Conservation (phyloP, 1,140 invertebrate genomes). For the Stegodyphus dumicola region DNA sequence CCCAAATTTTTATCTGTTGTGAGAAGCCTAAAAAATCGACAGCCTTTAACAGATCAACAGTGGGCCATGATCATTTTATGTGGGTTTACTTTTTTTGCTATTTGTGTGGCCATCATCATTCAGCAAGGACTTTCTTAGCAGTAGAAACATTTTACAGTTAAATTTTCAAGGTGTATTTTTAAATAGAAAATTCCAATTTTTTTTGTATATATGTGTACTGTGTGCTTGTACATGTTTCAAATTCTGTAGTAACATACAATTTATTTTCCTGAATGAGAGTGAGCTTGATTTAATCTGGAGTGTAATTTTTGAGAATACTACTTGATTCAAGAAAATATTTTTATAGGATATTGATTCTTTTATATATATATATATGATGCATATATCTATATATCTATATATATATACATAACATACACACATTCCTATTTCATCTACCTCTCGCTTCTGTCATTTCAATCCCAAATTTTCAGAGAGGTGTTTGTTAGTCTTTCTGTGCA, state of each 20-base stretch:
- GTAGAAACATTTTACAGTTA: neutral
- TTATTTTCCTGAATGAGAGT: slow-evolving; percentile 53
- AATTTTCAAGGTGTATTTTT: slow-evolving; percentile 28
- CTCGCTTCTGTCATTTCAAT: slow-evolving; percentile 20
- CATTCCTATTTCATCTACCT: slow-evolving; percentile 61
- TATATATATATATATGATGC: slow-evolving; percentile 41
- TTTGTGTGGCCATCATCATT: slow-evolving; percentile 74
- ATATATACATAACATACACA: slow-evolving; percentile 47
- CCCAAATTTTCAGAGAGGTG: neutral
- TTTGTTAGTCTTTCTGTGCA: slow-evolving; percentile 41
- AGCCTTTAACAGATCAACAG: slow-evolving; percentile 75
- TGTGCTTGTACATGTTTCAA: slow-evolving; percentile 41
- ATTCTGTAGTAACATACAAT: slow-evolving; percentile 20
- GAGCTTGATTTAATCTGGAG: slow-evolving; percentile 48
- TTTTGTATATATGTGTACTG: slow-evolving; percentile 21
- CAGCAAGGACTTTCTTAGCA: slow-evolving; percentile 69
- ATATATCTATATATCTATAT: neutral
- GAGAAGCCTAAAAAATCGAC: slow-evolving; percentile 65
- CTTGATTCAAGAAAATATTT: slow-evolving; percentile 55
- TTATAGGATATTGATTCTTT: slow-evolving; percentile 41
- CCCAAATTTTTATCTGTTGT: slow-evolving; percentile 45
- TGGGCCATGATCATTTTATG: slow-evolving; percentile 75
- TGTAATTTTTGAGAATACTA: slow-evolving; percentile 30
- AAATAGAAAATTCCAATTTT: slow-evolving; percentile 16
- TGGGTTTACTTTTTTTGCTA: slow-evolving; percentile 74